Evolutionary conservation across 2,113 vertebrate genomes (phyloP), one percentile per base, ranked within the genome.

Genomic region (Bucco capensis): DNA sequence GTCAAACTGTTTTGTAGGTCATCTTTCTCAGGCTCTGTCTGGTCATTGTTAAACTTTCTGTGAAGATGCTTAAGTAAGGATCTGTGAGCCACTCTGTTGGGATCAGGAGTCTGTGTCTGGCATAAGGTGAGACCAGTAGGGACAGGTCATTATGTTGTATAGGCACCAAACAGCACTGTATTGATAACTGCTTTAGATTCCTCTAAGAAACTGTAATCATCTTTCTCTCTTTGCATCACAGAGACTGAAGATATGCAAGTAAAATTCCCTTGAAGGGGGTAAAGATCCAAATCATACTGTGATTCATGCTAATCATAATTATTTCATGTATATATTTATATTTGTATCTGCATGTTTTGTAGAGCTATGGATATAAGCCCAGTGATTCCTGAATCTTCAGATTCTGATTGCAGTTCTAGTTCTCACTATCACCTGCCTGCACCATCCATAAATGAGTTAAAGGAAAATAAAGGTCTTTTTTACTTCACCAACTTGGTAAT

Each of bases 401-500:
- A 31, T 82, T 82, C 24, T 73, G 47, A 65, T 22, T 61, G 56
- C 54, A 40, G 17, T 85, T 75, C 47, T 49, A 56, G 46, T 89
- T 83, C 23, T 67, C 58, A 62, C 9, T 76, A 65, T 88, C 82
- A 50, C 88, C 77, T 89, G 22, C 37, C 40, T 78, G 30, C 30
- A 66, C 73, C 40, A 79, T 65, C 54, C 27, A 75, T 85, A 88
- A 81, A 37, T 71, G 57, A 93, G 28, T 90, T 94, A 95, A 88
- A 91, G 49, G 50, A 79, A 94, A 95, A 92, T 91, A 92, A 78
- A 83, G 64, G 14, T 60, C 4, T 58, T 75, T 94, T 93, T 85
- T 61, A 88, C 66, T 96, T 96, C 76, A 81, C 95, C 75, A 82
- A 72, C 80, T 96, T 95, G 92, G 80, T 91, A 95, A 88, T 96